Evolutionary conservation across 2,113 vertebrate species (phyloP), one percentile per base, ranked within the genome.

Genomic region (Tretioscincus oriximinensis): DNA sequence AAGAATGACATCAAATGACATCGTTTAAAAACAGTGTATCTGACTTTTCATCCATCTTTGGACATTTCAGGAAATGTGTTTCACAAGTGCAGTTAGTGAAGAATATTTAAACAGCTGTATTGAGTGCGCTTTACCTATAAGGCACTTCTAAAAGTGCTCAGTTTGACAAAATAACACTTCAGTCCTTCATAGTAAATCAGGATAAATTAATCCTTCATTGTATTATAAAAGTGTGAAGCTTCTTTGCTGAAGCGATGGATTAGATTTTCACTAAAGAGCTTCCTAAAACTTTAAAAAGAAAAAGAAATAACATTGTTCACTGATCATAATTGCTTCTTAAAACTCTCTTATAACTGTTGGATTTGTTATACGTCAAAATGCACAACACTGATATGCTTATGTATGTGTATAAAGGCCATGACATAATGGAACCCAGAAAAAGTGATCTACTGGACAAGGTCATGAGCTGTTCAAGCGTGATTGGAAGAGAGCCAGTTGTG

Each of bases 1-100:
- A n/a, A n/a, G n/a, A n/a, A n/a, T n/a, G n/a, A n/a, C n/a, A n/a
- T n/a, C n/a, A n/a, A n/a, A n/a, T n/a, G n/a, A n/a, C n/a, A n/a
- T n/a, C n/a, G n/a, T n/a, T n/a, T n/a, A n/a, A n/a, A n/a, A n/a
- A n/a, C n/a, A n/a, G n/a, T n/a, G n/a, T n/a, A 9, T 69, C n/a
- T 58, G 0, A 85, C 0, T 2, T 64, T 22, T 65, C 9, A 3
- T 54, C 76, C 20, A 41, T 1, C 1, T 35, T 21, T 6, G 7
- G 0, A 9, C 45, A 49, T 73, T 85, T 31, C 20, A 71, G 64
- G 0, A 0, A 72, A 78, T 82, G 61, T 58, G 0, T 29, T 82
- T 64, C 76, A 65, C 41, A 80, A 28, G 5, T 21, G 81, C 79
- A 80, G 72, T 1, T 11, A 58, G 64, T 80, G 83, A 51, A 71